Conservation (phyloP, 2,113 vertebrate species). For the Limnothrissa miodon region DNA sequence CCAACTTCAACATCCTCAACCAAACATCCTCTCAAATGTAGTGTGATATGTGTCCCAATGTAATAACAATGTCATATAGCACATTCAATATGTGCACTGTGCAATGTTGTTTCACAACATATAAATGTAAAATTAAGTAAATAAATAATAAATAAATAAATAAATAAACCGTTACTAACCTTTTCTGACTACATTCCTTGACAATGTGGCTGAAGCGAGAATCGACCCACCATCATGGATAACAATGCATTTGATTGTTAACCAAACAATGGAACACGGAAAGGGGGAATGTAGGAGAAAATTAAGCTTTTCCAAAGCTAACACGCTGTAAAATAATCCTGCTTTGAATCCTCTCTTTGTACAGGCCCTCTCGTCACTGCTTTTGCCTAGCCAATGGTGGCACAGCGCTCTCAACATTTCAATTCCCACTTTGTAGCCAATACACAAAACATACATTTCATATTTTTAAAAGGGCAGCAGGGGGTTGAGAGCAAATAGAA, state of each 20-base stretch:
- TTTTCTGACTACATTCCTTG: not conserved
- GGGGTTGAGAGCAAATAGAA: not conserved
- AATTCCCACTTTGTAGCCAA: not conserved
- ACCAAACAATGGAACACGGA: conserved; percentile 54
- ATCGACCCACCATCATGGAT: conserved; percentile 45
- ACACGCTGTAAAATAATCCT: conserved; percentile 66
- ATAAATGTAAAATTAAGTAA: not conserved
- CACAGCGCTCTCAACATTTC: not conserved
- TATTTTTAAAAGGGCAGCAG: not conserved
- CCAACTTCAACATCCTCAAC: not conserved
- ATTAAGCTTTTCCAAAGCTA: conserved; percentile 54
- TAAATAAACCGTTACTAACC: not conserved
- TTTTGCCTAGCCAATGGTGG: not conserved
- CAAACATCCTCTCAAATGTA: not conserved
- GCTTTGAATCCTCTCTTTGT: conserved; percentile 70
- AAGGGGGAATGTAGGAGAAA: conserved; percentile 57
- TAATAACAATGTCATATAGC: not conserved
- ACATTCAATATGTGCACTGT: not conserved
- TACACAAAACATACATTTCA: not conserved
- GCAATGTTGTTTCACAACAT: not conserved
- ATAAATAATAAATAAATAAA: not conserved
- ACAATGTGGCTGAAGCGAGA: conserved; percentile 34
- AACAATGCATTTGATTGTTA: conserved; percentile 46
- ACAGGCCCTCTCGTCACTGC: not conserved
- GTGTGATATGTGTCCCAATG: not conserved